These are phyloP conservation scores for Microtus oregoni DNA, from an alignment of 2,113 vertebrate species.

Conservation along the genomic window DNA sequence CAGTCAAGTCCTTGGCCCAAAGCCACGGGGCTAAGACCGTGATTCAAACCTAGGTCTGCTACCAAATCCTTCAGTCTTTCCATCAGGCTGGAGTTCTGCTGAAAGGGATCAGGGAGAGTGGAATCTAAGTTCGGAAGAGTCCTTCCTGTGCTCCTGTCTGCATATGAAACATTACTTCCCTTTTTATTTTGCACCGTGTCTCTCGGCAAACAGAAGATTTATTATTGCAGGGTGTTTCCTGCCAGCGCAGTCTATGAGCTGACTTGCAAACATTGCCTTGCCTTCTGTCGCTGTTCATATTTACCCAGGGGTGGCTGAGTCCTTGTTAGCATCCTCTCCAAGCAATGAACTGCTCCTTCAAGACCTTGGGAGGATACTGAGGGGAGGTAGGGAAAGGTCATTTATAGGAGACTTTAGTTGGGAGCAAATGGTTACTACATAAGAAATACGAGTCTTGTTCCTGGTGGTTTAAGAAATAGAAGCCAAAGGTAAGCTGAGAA, in stretches of 20 bases:
- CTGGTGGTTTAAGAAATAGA: background rate
- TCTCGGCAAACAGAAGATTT: constrained; percentile 67
- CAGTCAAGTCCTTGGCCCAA: background rate
- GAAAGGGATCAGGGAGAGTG: background rate
- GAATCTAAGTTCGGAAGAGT: background rate
- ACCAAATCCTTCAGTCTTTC: background rate
- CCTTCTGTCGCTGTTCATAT: constrained; percentile 74
- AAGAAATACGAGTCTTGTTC: background rate
- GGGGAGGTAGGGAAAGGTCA: background rate
- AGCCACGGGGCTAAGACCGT: background rate
- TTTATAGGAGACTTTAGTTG: constrained; percentile 47
- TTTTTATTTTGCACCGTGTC: constrained; percentile 49
- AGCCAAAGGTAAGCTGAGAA: constrained; percentile 16
- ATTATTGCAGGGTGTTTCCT: constrained; percentile 72
- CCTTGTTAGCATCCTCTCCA: constrained; percentile 48
- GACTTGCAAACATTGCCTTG: constrained; percentile 52
- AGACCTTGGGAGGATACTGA: constrained; percentile 5
- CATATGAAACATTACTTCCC: constrained; percentile 34
- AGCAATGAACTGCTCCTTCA: constrained; percentile 65
- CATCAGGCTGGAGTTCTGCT: background rate
- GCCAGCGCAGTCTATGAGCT: constrained; percentile 61
- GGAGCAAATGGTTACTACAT: constrained; percentile 38
- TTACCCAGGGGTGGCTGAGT: constrained; percentile 70
- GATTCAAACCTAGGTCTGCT: background rate
- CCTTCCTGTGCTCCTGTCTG: constrained; percentile 12